phyloP scores from a whole-genome alignment of 2,888 invertebrate genomes.

The Venusia cambrica region DNA sequence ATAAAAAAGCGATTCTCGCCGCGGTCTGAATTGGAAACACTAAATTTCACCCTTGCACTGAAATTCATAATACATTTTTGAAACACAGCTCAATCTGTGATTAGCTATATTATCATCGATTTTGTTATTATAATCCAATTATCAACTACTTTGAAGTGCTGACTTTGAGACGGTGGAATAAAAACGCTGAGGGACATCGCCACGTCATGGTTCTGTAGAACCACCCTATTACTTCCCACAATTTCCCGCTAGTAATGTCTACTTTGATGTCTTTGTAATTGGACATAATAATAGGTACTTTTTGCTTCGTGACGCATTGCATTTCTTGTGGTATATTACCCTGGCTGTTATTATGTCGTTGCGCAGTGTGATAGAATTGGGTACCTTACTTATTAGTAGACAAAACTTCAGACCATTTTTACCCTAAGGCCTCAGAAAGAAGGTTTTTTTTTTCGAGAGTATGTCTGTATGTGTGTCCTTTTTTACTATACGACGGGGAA shows the following conservation, averaged over 20 bases:
- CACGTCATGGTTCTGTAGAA: slow-evolving; percentile 4
- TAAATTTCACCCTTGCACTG: background rate
- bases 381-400: too few species aligned
- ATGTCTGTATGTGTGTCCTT: too few species aligned
- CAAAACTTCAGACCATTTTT: too few species aligned
- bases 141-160: slow-evolving; percentile 29
- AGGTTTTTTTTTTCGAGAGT: too few species aligned
- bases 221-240: background rate
- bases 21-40: too few species aligned
- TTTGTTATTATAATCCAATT: slow-evolving; percentile 27
- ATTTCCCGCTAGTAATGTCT: background rate
- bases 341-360: too few species aligned
- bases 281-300: slow-evolving; percentile 15
- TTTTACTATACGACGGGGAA: too few species aligned
- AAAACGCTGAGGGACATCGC: slow-evolving; percentile 22
- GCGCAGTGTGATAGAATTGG: too few species aligned
- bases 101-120: slow-evolving; percentile 27
- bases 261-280: slow-evolving; percentile 18
- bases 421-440: too few species aligned
- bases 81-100: background rate
- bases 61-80: background rate
- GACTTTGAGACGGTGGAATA: slow-evolving; percentile 29
- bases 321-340: slow-evolving; percentile 1
- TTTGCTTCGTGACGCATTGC: slow-evolving; percentile 5
- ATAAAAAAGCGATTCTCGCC: too few species aligned